phyloP scores from a whole-genome alignment of 2,888 invertebrate genomes.

The Autographa gamma region DNA sequence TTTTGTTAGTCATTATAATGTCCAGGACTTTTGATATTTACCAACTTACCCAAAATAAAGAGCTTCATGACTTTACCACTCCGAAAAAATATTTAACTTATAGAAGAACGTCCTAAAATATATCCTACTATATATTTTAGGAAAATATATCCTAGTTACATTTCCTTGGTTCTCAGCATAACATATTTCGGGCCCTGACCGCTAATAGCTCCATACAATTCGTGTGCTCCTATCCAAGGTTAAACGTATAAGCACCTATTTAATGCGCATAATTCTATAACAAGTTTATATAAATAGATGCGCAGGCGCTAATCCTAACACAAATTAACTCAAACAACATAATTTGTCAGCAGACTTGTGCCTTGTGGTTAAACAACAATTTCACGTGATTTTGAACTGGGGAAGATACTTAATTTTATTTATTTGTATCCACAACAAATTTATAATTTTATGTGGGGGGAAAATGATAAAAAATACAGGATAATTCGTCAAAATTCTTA shows the following conservation, averaged over 20 bases:
- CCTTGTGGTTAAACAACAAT: neutral
- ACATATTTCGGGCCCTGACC: too few species aligned
- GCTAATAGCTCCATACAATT: conserved; percentile 1
- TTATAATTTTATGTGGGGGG: too few species aligned
- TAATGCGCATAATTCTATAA: neutral
- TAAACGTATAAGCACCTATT: neutral
- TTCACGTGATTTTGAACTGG: conserved; percentile 19
- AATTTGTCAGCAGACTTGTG: conserved; percentile 41
- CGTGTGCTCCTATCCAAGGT: conserved; percentile 34
- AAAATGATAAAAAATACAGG: too few species aligned
- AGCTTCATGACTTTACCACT: too few species aligned
- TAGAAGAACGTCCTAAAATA: too few species aligned
- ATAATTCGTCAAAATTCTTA: too few species aligned
- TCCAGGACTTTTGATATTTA: too few species aligned
- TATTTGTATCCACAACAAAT: conserved; percentile 11
- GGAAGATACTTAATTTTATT: conserved; percentile 24
- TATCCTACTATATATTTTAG: too few species aligned
- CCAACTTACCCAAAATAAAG: too few species aligned
- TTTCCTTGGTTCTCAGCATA: neutral
- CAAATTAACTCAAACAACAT: conserved; percentile 2
- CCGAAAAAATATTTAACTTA: too few species aligned
- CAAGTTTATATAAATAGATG: neutral
- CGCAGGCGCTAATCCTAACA: neutral
- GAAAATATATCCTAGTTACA: too few species aligned
- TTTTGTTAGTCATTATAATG: too few species aligned